Evolutionary conservation across 2,113 vertebrate species (phyloP).

Genomic region (Sceloporus tristichus): DNA sequence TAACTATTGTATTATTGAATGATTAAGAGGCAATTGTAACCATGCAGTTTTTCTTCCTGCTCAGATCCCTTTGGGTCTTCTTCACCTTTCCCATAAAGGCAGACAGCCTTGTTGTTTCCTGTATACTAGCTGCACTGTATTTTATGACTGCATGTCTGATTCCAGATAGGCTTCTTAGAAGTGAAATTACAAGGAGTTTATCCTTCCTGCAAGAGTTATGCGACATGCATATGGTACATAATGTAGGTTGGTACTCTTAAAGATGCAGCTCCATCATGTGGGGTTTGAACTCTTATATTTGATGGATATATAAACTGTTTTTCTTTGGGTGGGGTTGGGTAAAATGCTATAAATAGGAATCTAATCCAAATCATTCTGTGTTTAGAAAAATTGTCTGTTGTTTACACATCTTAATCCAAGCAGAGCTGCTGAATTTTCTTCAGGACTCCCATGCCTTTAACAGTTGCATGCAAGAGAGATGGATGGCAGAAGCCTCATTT

Average conservation of each 20-base stretch:
- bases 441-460: background rate
- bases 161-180: background rate
- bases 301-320: background rate
- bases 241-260: background rate
- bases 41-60: background rate
- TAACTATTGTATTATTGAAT: too few relatives aligned
- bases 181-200: background rate
- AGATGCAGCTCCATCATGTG: background rate
- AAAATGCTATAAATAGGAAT: slow-evolving; percentile 7
- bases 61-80: background rate
- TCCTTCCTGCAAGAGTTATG: too few relatives aligned
- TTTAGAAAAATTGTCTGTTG: slow-evolving; percentile 6
- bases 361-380: slow-evolving; percentile 9
- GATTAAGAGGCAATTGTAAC: too few relatives aligned
- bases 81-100: background rate
- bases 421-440: background rate
- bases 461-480: background rate
- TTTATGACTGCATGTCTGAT: background rate
- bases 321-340: background rate
- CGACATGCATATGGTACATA: background rate
- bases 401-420: background rate
- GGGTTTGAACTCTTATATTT: background rate
- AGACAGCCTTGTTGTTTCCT: background rate
- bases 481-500: background rate
- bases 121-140: background rate